phyloP scores from a whole-genome alignment of 2,113 vertebrate genomes.

The Chamaetylas fuelleborni region DNA sequence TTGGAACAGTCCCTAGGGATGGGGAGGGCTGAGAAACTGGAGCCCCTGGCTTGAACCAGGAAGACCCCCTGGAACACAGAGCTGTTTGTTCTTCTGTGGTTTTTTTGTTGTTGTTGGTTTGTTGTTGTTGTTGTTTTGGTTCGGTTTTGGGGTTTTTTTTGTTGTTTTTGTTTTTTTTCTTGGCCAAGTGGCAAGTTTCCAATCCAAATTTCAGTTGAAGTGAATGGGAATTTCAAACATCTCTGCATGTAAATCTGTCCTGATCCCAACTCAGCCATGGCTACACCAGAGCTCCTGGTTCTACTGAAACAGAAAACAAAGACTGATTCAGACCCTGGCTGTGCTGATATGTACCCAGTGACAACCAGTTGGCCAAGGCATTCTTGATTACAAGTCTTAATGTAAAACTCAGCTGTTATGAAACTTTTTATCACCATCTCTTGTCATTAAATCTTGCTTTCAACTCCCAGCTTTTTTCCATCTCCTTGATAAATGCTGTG shows the following conservation, averaged over 20 bases:
- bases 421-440: slow-evolving; percentile 32
- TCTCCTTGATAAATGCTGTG: slow-evolving; percentile 28
- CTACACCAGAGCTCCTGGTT: background rate
- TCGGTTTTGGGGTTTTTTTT: too few species aligned
- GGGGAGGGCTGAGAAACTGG: background rate
- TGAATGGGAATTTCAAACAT: background rate
- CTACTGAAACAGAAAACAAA: background rate
- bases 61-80: background rate
- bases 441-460: slow-evolving; percentile 42
- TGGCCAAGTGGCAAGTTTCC: background rate
- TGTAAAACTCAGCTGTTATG: background rate
- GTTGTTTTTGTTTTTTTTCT: too few species aligned
- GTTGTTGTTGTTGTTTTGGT: too few species aligned
- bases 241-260: background rate
- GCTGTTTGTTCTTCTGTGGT: too few species aligned
- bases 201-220: background rate
- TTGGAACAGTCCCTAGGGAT: background rate
- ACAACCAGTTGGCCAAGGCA: background rate
- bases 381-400: background rate
- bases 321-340: background rate
- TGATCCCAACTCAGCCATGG: background rate
- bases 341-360: background rate
- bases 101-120: too few species aligned
- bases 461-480: slow-evolving; percentile 36
- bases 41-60: background rate